These are phyloP conservation scores for Sturnus vulgaris DNA, from an alignment of 2,113 vertebrate genomes.

Conservation along the genomic window DNA sequence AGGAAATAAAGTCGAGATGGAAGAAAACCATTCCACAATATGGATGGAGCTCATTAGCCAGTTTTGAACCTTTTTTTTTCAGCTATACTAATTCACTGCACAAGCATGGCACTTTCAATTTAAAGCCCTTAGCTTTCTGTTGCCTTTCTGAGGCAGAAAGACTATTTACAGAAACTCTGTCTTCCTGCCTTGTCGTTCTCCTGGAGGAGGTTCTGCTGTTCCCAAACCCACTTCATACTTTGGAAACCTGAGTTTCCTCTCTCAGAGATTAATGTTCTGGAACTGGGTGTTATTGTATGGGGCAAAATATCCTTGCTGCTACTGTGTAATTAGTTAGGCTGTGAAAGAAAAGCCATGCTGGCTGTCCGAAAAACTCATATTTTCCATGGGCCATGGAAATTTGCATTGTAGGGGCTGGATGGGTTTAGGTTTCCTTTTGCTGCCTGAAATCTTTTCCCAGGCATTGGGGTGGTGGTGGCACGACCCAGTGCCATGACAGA, in stretches of 20 bases:
- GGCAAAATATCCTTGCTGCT: neutral
- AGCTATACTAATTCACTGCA: neutral
- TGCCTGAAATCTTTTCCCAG: neutral
- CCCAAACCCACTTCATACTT: neutral
- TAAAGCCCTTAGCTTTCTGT: neutral
- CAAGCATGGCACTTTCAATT: neutral
- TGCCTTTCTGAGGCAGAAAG: neutral
- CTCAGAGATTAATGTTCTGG: neutral
- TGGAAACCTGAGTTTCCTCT: neutral
- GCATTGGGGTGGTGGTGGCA: neutral
- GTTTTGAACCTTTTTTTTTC: neutral
- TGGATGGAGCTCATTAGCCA: neutral
- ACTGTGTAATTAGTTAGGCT: neutral
- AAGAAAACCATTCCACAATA: neutral
- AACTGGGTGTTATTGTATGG: neutral
- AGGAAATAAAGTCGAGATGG: neutral
- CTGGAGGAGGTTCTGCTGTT: neutral
- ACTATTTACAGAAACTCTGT: neutral
- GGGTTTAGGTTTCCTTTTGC: neutral
- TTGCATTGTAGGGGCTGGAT: neutral
- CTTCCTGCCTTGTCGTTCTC: neutral
- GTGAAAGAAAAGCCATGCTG: neutral
- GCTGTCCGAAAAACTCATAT: neutral
- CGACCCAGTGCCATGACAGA: accelerated
- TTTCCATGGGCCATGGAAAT: accelerated